Evolutionary conservation across 2,113 vertebrate genomes (phyloP), one percentile per base, ranked within the genome.

Genomic region (Takifugu bimaculatus): DNA sequence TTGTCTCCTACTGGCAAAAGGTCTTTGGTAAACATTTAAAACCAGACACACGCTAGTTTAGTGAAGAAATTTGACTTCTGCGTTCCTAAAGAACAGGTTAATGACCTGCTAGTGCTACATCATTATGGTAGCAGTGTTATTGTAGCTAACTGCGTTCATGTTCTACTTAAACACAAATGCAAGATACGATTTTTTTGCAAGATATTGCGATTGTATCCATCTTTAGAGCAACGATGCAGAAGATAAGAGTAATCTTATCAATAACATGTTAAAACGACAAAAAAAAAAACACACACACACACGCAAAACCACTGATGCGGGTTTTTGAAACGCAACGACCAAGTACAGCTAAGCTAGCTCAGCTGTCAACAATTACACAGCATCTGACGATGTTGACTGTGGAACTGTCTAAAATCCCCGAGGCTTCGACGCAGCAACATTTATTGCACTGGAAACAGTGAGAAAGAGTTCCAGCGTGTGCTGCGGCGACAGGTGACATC

Each of bases 401-500:
- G 11, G 13, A 45, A 45, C 44, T 45, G 44, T 45, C 14, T 13
- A 45, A 45, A 45, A 12, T 13, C 4, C 13, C 20, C 15, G 47
- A 11, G 3, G 6, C 1, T 39, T 20, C 20, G 20, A 50, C 2
- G 28, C 12, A 48, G 35, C 35, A 9, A 11, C 35, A 39, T 39
- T 10, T 39, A 11, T 39, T 39, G 35, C 6, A 39, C 11, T 39
- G 11, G 35, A 39, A 39, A 39, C 35, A 10, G 11, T 1, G 9
- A 39, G 1, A 11, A 3, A 10, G 44, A 14, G 44, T 50, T 50
- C 51, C 28, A 57, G 7, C 63, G n/a, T 51, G 71, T 58, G 35
- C 35, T 39, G 29, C 26, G 3, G 49, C 43, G 42, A 44, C 83
- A 83, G 84, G 79, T 81, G 77, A 77, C 60, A 1, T 32, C 70